A percentile compares a stretch with the other conserved stretches of the same genome.
phyloP scores from a whole-genome alignment of 2,797 vertebrate species.

The Propithecus deckenii region DNA sequence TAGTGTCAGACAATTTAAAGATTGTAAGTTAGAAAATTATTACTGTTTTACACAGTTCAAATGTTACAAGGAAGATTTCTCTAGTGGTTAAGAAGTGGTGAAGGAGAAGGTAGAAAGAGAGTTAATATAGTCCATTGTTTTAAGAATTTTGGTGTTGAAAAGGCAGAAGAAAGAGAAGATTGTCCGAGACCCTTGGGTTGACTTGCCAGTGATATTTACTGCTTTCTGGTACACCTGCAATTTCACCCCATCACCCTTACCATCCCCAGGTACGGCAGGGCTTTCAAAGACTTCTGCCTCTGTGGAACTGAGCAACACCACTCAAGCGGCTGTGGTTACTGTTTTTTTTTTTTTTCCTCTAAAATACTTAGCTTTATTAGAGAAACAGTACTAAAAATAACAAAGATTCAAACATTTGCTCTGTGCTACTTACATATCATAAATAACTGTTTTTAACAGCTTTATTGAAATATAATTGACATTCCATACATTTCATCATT shows the following conservation, averaged over 20 bases:
- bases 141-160: constrained; percentile 10
- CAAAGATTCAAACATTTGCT: constrained; percentile 85
- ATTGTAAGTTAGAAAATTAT: constrained; percentile 19
- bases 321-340: not conserved
- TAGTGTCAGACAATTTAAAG: not conserved
- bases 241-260: too few relatives aligned
- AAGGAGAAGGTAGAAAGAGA: not conserved
- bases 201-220: not conserved
- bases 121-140: not conserved
- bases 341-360: constrained; percentile 78
- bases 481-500: not conserved
- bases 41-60: not conserved
- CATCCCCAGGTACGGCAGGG: not conserved
- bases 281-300: not conserved
- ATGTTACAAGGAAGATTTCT: constrained; percentile 12
- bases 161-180: not conserved
- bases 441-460: constrained; percentile 77
- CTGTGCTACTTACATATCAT: constrained; percentile 87
- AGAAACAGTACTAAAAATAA: constrained; percentile 87
- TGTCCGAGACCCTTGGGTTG: not conserved
- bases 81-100: constrained; percentile 32
- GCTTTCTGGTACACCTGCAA: not conserved
- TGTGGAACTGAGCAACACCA: not conserved
- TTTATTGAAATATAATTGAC: not conserved
- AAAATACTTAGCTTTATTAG: constrained; percentile 87